Evolutionary conservation across 1,140 invertebrate genomes (phyloP).

Genomic region (Gonatopus flavifemur): DNA sequence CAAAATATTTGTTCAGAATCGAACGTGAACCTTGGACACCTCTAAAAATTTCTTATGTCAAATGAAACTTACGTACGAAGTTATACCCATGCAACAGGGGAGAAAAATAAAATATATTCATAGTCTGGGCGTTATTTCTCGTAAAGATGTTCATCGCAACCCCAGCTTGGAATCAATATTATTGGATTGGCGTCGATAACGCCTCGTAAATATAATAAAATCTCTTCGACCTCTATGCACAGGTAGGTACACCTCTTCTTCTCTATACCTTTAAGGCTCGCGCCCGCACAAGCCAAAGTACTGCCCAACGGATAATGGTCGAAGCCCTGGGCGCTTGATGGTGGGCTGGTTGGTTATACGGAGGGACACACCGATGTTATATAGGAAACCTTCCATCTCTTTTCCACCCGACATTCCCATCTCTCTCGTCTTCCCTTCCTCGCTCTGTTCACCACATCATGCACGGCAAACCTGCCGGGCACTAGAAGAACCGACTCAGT

Average conservation of each 20-base stretch:
- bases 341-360: conserved; percentile 18
- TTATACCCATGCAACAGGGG: no score
- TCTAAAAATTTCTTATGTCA: no score
- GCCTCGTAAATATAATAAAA: conserved; percentile 56
- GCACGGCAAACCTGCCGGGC: conserved; percentile 15
- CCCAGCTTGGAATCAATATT: conserved; percentile 50
- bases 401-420: background rate
- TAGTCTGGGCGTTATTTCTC: conserved; percentile 21
- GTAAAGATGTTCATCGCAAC: conserved; percentile 34
- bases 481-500: conserved; percentile 39
- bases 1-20: no score
- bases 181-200: conserved; percentile 51
- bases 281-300: background rate
- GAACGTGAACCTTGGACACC: no score
- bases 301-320: conserved; percentile 30
- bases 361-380: conserved; percentile 14
- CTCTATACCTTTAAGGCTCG: no score
- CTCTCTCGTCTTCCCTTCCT: background rate
- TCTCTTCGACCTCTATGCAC: conserved; percentile 26
- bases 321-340: conserved; percentile 29
- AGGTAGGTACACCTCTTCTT: no score
- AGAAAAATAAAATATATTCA: no score
- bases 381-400: conserved; percentile 2
- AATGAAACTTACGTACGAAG: no score
- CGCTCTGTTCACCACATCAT: conserved; percentile 21